Evolutionary conservation across 2,113 vertebrate genomes (phyloP).

Genomic region (Ceyx cyanopectus): DNA sequence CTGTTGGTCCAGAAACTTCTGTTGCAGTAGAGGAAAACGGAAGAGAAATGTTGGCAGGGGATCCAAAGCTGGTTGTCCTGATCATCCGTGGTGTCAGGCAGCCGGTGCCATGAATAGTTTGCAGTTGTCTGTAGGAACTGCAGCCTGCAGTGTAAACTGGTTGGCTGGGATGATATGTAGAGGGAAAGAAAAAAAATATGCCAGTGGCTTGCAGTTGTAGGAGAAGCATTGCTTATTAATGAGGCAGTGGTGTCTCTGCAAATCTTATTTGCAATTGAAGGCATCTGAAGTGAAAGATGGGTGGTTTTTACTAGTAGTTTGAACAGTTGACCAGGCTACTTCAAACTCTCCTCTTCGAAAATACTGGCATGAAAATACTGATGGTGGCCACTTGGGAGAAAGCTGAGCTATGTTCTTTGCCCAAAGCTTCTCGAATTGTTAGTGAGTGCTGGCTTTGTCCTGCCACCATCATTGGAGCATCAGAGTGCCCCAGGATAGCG

Average conservation of each 20-base stretch:
- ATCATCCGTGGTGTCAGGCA: neutral
- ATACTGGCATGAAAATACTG: neutral
- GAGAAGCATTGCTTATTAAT: neutral
- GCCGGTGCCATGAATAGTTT: neutral
- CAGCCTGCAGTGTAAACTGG: neutral
- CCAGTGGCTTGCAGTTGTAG: neutral
- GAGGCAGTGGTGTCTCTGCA: neutral
- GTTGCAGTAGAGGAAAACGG: neutral
- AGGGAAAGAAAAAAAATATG: neutral
- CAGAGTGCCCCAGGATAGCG: fast-evolving
- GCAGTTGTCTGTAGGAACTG: neutral
- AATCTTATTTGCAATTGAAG: neutral
- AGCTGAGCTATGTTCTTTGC: neutral
- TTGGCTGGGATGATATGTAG: neutral
- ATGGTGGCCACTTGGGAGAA: neutral
- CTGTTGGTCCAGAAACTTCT: neutral
- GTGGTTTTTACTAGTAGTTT: neutral
- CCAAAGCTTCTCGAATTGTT: neutral
- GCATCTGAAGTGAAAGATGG: neutral
- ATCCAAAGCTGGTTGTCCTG: neutral
- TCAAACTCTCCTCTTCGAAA: neutral
- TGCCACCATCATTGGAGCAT: neutral
- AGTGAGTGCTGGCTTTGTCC: neutral
- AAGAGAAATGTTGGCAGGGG: neutral
- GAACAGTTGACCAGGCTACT: neutral